Percentiles rank a stretch among this genome's conserved stretches.
Conservation (phyloP, 2,888 invertebrate genomes). For the Keiferia lycopersicella region DNA sequence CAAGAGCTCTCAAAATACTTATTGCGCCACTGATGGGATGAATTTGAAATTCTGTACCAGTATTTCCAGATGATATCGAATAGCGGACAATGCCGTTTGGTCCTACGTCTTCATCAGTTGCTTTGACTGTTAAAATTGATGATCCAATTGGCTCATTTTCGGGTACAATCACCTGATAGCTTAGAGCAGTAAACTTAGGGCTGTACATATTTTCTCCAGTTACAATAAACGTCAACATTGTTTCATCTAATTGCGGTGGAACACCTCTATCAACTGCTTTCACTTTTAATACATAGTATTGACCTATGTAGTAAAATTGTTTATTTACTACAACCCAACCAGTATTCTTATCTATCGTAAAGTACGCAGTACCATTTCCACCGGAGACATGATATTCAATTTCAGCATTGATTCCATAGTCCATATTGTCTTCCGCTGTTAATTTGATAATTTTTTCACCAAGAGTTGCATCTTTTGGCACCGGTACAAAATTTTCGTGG, state of each 20-base stretch:
- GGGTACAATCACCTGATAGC: constrained; percentile 94
- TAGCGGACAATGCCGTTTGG: constrained; percentile 95
- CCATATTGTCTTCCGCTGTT: constrained; percentile 87
- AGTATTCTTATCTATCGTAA: constrained; percentile 86
- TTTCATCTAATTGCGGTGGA: constrained; percentile 91
- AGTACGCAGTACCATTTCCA: constrained; percentile 89
- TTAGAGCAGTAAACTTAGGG: constrained; percentile 91
- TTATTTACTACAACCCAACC: constrained; percentile 91
- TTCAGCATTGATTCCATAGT: constrained; percentile 94
- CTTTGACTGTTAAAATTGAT: constrained; percentile 91
- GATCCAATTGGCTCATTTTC: constrained; percentile 95
- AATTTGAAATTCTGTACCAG: constrained; percentile 89
- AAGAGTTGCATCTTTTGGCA: constrained; percentile 87
- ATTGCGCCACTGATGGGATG: constrained; percentile 89
- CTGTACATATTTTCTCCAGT: constrained; percentile 91
- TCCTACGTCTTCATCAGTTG: constrained; percentile 92
- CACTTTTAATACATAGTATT: constrained; percentile 85
- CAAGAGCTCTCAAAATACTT: constrained; percentile 88
- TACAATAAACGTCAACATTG: constrained; percentile 86
- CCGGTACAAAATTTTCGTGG: constrained; percentile 88
- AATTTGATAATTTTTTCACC: constrained; percentile 88
- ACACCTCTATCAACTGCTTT: constrained; percentile 93
- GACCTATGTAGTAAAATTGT: constrained; percentile 79
- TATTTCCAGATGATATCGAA: constrained; percentile 91
- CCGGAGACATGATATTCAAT: constrained; percentile 88